Evolutionary conservation across 2,888 invertebrate species (phyloP).

Genomic region (Nomada ferruginata): DNA sequence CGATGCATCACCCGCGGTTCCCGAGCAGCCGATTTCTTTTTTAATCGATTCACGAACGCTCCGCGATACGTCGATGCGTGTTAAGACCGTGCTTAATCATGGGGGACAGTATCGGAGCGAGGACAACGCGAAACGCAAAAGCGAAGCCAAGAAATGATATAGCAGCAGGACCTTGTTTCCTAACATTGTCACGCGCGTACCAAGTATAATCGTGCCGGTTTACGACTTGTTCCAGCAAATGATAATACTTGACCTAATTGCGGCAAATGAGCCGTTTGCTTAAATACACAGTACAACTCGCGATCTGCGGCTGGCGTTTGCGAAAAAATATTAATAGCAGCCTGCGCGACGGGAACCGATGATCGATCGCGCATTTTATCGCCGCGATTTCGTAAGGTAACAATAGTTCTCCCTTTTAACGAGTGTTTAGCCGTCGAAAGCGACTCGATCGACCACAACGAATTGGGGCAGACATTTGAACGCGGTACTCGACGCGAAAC

Average conservation of each 20-base stretch:
- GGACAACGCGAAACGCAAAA: not conserved
- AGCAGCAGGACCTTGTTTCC: conserved; percentile 8
- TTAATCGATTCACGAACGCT: conserved; percentile 30
- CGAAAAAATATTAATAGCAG: conserved; percentile 54
- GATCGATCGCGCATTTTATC: conserved; percentile 49
- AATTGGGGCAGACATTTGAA: not conserved
- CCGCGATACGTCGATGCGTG: conserved; percentile 14
- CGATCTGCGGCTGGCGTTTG: conserved; percentile 40
- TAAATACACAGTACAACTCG: conserved; percentile 35
- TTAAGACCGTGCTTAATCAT: conserved; percentile 14
- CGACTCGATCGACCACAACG: not conserved
- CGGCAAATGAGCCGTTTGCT: conserved; percentile 53
- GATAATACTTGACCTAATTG: conserved; percentile 70
- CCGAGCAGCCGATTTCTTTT: conserved; percentile 54
- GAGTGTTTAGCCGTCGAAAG: not conserved
- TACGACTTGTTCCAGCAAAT: conserved; percentile 46
- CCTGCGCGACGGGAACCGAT: conserved; percentile 27
- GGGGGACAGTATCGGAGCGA: not conserved
- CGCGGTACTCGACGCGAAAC: not conserved
- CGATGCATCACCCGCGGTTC: conserved; percentile 41
- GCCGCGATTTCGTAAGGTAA: conserved; percentile 40
- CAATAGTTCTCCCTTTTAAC: conserved; percentile 37
- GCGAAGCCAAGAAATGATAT: not conserved
- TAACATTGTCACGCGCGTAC: conserved; percentile 11
- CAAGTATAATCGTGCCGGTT: conserved; percentile 19